Evolutionary conservation across 2,888 invertebrate species (phyloP).

Genomic region (Drosophila ezoana): DNA sequence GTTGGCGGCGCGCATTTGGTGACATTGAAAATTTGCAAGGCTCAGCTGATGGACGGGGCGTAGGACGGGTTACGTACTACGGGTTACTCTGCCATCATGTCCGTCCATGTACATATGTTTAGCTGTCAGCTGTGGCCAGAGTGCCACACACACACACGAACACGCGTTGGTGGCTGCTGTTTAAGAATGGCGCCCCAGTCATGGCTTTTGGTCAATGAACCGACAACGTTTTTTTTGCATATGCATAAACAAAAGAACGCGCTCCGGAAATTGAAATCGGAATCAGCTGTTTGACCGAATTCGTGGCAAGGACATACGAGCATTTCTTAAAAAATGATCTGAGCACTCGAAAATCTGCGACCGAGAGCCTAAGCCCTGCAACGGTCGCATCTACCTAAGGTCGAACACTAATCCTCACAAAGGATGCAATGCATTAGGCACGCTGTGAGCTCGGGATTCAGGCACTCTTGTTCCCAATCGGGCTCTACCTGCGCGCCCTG

Average conservation of each 20-base stretch:
- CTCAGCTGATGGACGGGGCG: slow-evolving; percentile 50
- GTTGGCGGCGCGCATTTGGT: slow-evolving; percentile 76
- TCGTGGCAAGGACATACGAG: slow-evolving; percentile 28
- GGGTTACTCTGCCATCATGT: slow-evolving; percentile 36
- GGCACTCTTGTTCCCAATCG: neutral
- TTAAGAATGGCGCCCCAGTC: slow-evolving; percentile 45
- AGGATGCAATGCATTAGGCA: slow-evolving; percentile 67
- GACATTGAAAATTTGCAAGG: slow-evolving; percentile 80
- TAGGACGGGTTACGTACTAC: slow-evolving; percentile 30
- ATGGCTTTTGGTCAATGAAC: slow-evolving; percentile 75
- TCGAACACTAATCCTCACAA: slow-evolving; percentile 59
- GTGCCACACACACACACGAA: slow-evolving; percentile 5
- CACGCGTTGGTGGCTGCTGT: slow-evolving; percentile 19
- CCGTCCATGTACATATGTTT: slow-evolving; percentile 14
- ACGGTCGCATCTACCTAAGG: slow-evolving; percentile 45
- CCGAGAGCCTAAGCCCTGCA: slow-evolving; percentile 19
- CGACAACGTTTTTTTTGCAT: slow-evolving; percentile 36
- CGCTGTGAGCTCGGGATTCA: slow-evolving; percentile 35
- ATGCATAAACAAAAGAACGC: slow-evolving; percentile 37
- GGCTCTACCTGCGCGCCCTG: slow-evolving; percentile 30
- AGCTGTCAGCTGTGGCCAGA: slow-evolving; percentile 53
- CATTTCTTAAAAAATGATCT: slow-evolving; percentile 45
- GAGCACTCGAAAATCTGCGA: slow-evolving; percentile 29
- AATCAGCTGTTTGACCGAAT: slow-evolving; percentile 54
- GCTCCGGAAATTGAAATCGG: slow-evolving; percentile 40